Percentiles rank a stretch among this genome's conserved stretches.
Conservation (phyloP, 2,113 vertebrate species). For the Xerus inauris region DNA sequence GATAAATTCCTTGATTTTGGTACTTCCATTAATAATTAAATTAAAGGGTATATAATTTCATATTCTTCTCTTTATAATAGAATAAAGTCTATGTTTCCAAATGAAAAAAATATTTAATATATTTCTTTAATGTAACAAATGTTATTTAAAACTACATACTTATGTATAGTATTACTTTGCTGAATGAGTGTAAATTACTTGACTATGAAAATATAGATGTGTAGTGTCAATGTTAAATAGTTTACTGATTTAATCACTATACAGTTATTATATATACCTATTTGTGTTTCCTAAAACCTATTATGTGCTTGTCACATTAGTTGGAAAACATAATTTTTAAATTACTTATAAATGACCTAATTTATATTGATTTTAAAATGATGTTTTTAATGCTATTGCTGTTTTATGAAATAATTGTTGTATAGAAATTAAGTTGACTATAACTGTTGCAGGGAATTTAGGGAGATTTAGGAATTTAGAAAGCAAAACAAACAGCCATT, state of each 20-base stretch:
- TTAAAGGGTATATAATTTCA: background rate
- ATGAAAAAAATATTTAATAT: background rate
- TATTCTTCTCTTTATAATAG: background rate
- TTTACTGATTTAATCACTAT: background rate
- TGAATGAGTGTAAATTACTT: background rate
- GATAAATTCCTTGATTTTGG: background rate
- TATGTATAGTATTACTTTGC: background rate
- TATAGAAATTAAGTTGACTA: background rate
- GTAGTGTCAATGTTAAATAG: background rate
- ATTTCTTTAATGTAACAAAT: background rate
- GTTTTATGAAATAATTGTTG: background rate
- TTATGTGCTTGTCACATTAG: background rate
- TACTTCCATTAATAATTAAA: background rate
- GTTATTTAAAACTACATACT: background rate
- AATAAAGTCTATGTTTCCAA: background rate
- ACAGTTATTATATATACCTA: background rate
- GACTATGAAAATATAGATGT: background rate
- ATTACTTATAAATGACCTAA: background rate
- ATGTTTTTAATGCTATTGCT: background rate
- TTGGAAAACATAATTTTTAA: background rate
- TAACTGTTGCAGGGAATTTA: background rate
- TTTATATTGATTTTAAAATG: background rate
- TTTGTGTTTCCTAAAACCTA: background rate
- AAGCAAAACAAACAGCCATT: background rate
- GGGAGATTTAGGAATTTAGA: background rate